phyloP scores from a whole-genome alignment of 2,113 vertebrate genomes.

The Gasterosteus aculeatus region DNA sequence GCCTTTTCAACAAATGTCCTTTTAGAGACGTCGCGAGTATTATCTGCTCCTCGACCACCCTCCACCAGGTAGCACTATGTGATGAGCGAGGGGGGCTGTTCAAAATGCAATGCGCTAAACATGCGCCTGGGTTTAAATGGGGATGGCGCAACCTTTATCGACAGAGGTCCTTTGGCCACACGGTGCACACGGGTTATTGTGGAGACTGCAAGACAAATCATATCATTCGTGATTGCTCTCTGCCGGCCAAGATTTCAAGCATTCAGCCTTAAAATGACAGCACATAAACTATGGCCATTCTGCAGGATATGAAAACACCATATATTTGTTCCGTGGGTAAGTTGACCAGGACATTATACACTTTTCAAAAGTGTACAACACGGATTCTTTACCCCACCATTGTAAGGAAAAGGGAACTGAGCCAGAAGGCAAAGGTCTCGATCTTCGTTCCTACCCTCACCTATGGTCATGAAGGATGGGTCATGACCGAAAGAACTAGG shows the following conservation, averaged over 20 bases:
- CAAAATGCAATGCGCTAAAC: background rate
- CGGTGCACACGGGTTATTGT: conserved; percentile 7
- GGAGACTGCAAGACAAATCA: conserved; percentile 34
- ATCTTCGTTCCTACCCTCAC: too few relatives aligned
- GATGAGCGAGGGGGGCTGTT: background rate
- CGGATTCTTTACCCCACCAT: too few relatives aligned
- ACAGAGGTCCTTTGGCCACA: conserved; percentile 7
- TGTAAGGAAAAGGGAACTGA: too few relatives aligned
- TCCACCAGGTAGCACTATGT: background rate
- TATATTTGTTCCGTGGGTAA: background rate
- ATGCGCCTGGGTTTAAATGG: conserved; percentile 19
- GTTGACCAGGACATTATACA: background rate
- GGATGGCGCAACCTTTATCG: conserved; percentile 33
- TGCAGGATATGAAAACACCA: background rate
- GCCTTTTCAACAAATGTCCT: conserved; percentile 10
- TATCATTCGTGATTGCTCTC: background rate
- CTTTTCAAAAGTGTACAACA: too few relatives aligned
- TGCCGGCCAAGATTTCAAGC: background rate
- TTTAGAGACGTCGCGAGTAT: background rate
- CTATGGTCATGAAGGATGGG: too few relatives aligned
- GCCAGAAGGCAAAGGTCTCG: too few relatives aligned
- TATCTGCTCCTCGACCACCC: background rate
- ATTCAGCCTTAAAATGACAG: background rate
- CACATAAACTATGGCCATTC: background rate
- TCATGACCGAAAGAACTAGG: too few relatives aligned